Percentiles rank a stretch among this genome's conserved stretches.
These are phyloP conservation scores for Lomographa bimaculata DNA, from an alignment of 2,888 invertebrate species.

Conservation along the genomic window DNA sequence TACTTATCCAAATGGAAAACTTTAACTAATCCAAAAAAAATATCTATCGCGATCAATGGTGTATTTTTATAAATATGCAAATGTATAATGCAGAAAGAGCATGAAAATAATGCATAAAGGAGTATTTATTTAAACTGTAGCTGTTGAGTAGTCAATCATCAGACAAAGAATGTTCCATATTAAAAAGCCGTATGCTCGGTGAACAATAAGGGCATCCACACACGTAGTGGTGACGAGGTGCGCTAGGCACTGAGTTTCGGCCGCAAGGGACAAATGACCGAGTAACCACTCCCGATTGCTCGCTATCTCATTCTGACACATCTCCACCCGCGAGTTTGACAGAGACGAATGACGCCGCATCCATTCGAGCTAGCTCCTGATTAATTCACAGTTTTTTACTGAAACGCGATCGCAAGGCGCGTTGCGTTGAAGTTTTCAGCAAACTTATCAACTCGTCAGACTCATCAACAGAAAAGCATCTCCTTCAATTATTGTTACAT, in stretches of 20 bases:
- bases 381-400: constrained; percentile 79
- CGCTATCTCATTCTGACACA: constrained; percentile 58
- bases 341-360: constrained; percentile 64
- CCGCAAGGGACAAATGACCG: constrained; percentile 71
- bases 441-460: constrained; percentile 62
- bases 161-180: constrained; percentile 20
- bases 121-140: constrained; percentile 1
- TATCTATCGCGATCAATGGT: too few relatives aligned
- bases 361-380: constrained; percentile 69
- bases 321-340: constrained; percentile 53
- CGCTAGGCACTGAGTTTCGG: constrained; percentile 60
- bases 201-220: constrained; percentile 46
- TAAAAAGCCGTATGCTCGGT: constrained; percentile 39
- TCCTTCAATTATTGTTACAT: constrained; percentile 39
- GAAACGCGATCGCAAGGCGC: constrained; percentile 63
- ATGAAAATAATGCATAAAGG: too few relatives aligned
- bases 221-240: constrained; percentile 36
- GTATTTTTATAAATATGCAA: too few relatives aligned
- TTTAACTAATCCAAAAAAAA: too few relatives aligned
- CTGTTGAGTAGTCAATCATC: constrained; percentile 16
- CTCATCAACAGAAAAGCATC: constrained; percentile 42
- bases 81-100: too few relatives aligned
- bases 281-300: constrained; percentile 70
- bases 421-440: constrained; percentile 64
- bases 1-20: too few relatives aligned